Percentiles rank a stretch among this genome's conserved stretches.
phyloP scores from a whole-genome alignment of 2,888 invertebrate species.

The Ennomos fuscantarius region DNA sequence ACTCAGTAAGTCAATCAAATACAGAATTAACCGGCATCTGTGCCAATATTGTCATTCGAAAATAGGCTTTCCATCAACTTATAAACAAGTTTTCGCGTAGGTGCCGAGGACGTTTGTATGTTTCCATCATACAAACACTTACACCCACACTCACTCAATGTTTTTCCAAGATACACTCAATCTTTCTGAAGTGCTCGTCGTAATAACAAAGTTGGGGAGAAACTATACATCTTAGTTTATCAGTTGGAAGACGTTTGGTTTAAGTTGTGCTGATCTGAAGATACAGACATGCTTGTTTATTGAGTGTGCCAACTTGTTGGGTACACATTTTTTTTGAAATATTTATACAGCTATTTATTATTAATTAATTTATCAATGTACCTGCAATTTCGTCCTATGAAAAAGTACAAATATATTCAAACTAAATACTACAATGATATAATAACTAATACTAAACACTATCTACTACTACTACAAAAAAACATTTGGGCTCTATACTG shows the following conservation, averaged over 20 bases:
- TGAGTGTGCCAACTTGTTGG: neutral
- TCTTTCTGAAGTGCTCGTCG: constrained; percentile 20
- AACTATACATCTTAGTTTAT: constrained; percentile 7
- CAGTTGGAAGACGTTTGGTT: neutral
- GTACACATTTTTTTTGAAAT: neutral
- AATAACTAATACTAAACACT: no score
- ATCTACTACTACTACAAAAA: no score
- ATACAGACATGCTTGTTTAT: neutral
- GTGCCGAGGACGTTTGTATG: constrained; percentile 6
- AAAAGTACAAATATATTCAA: no score
- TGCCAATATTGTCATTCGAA: constrained; percentile 20
- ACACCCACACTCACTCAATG: constrained; percentile 18
- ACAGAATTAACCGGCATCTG: neutral
- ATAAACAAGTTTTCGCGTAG: constrained; percentile 21
- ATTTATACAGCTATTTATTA: no score
- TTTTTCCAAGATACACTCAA: constrained; percentile 26
- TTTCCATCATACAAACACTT: constrained; percentile 1
- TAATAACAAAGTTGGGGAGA: constrained; percentile 17
- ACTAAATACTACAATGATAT: no score
- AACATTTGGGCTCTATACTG: no score
- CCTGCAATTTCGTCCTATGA: no score
- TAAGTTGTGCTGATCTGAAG: neutral
- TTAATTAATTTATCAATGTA: no score
- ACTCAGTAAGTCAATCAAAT: neutral
- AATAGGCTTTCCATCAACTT: constrained; percentile 14